Evolutionary conservation across 2,888 invertebrate species (phyloP).

Genomic region (Macroteleia sp.): DNA sequence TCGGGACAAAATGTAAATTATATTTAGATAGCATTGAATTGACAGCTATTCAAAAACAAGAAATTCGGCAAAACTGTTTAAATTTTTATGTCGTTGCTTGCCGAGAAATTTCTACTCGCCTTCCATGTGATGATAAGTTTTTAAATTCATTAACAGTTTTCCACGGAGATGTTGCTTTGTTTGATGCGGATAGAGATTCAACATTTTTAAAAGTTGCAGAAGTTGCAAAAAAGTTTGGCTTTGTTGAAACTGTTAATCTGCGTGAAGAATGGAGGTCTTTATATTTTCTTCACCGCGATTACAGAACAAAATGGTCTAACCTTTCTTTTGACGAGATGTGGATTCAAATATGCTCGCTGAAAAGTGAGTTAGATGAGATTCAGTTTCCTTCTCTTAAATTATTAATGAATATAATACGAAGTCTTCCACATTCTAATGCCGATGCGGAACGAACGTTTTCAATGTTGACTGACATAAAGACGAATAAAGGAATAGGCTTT

Average conservation of each 20-base stretch:
- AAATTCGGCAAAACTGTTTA: neutral
- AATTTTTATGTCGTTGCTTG: neutral
- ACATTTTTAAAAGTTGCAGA: neutral
- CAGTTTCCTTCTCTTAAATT: neutral
- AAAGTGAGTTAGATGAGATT: neutral
- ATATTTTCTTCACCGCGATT: neutral
- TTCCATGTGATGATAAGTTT: neutral
- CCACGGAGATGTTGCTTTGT: neutral
- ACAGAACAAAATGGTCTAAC: neutral
- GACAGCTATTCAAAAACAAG: too few relatives aligned
- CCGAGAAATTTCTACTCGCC: neutral
- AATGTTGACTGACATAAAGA: too few relatives aligned
- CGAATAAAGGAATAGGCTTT: too few relatives aligned
- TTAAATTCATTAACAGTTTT: neutral
- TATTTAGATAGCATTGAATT: too few relatives aligned
- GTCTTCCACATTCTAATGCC: constrained; percentile 4
- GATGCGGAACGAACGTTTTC: constrained; percentile 4
- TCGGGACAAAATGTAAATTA: too few relatives aligned
- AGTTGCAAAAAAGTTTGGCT: neutral
- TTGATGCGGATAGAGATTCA: neutral
- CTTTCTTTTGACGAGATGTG: neutral
- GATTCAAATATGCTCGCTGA: neutral
- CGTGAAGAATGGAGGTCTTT: neutral
- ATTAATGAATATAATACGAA: neutral
- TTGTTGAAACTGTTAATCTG: neutral